Percentiles rank a stretch among this genome's conserved stretches.
These are phyloP conservation scores for Clarias laeviceps DNA, from an alignment of 2,797 vertebrate genomes.

Conservation along the genomic window DNA sequence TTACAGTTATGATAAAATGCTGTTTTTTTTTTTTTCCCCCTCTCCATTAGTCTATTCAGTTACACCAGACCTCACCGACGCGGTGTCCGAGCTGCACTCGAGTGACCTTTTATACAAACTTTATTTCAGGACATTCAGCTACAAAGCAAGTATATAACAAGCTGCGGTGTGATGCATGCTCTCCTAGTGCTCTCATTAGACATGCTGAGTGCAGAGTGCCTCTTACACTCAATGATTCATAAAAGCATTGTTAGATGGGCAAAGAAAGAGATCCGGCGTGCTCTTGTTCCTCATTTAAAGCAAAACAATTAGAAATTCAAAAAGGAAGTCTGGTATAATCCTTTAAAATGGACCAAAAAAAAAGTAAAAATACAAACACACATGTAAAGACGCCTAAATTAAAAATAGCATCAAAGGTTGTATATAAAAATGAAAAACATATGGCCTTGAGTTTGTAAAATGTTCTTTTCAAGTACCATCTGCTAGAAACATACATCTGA, in stretches of 20 bases:
- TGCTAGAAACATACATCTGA: not conserved
- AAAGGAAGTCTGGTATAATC: not conserved
- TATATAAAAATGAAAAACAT: too few species aligned
- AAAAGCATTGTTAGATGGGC: not conserved
- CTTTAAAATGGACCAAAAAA: not conserved
- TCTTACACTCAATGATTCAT: slow-evolving; percentile 5
- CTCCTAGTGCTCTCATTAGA: not conserved
- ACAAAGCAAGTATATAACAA: slow-evolving; percentile 10
- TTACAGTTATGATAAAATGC: not conserved
- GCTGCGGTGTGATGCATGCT: not conserved
- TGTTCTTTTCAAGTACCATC: not conserved
- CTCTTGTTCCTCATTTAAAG: not conserved
- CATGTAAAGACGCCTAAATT: not conserved
- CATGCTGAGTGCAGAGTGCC: not conserved
- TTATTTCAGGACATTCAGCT: not conserved
- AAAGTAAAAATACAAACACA: not conserved
- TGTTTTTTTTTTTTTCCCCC: not conserved
- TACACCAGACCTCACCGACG: not conserved
- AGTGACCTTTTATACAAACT: slow-evolving; percentile 4
- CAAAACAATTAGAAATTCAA: not conserved
- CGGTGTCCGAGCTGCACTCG: not conserved
- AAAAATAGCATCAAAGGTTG: not conserved
- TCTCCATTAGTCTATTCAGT: not conserved
- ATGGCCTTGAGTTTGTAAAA: too few species aligned
- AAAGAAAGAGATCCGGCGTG: not conserved